Percentiles rank a stretch among this genome's conserved stretches.
Conservation (phyloP, 2,888 invertebrate species). For the Ypsolopha scabrella region DNA sequence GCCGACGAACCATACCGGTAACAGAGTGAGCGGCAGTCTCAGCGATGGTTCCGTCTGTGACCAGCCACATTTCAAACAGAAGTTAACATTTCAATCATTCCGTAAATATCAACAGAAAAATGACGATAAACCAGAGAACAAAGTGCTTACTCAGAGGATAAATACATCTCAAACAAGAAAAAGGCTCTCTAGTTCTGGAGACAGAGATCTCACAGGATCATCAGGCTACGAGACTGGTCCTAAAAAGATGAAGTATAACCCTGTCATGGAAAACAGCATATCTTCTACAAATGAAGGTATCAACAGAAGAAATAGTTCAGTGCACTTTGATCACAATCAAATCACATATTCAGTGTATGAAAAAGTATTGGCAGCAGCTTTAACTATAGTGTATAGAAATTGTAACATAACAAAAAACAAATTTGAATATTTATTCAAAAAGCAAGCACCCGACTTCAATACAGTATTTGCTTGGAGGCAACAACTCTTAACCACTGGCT, state of each 20-base stretch:
- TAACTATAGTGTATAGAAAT: slow-evolving; percentile 54
- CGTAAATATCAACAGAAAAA: slow-evolving; percentile 32
- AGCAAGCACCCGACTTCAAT: slow-evolving; percentile 61
- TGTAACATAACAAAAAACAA: slow-evolving; percentile 52
- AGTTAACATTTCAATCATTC: slow-evolving; percentile 18
- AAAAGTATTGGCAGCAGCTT: slow-evolving; percentile 50
- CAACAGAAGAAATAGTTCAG: slow-evolving; percentile 38
- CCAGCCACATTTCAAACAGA: slow-evolving; percentile 31
- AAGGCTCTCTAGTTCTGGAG: slow-evolving; percentile 37
- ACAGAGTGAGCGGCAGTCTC: slow-evolving; percentile 40
- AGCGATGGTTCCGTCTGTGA: slow-evolving; percentile 57
- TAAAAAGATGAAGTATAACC: slow-evolving; percentile 36
- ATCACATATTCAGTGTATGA: slow-evolving; percentile 53
- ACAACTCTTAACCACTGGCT: slow-evolving; percentile 45
- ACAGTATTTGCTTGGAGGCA: slow-evolving; percentile 61
- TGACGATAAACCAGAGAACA: slow-evolving; percentile 28
- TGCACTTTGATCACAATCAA: slow-evolving; percentile 30
- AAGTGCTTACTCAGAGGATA: slow-evolving; percentile 12
- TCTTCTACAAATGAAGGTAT: slow-evolving; percentile 52
- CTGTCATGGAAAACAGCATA: slow-evolving; percentile 60
- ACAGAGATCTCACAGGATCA: slow-evolving; percentile 42
- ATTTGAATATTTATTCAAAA: slow-evolving; percentile 49
- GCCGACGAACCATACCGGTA: slow-evolving; percentile 26
- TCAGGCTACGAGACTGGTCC: slow-evolving; percentile 47
- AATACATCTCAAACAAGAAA: slow-evolving; percentile 27